Evolutionary conservation across 2,797 vertebrate genomes (phyloP).

Genomic region (Sebastes vulpes): DNA sequence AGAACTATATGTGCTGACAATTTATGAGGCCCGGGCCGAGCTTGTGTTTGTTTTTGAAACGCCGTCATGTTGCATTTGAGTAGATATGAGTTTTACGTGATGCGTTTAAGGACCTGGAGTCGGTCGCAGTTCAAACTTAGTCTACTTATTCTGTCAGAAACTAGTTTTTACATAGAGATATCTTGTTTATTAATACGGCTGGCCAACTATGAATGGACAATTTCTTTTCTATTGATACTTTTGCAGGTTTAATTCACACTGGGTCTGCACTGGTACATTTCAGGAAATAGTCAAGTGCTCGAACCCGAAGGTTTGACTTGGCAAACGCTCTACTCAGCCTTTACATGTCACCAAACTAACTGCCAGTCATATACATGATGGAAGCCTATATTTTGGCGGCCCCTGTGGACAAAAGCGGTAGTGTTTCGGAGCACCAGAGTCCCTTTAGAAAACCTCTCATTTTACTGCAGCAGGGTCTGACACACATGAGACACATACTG

Average conservation of each 20-base stretch:
- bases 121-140: neutral
- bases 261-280: no score
- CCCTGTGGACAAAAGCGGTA: no score
- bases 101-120: constrained; percentile 29
- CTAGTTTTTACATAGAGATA: no score
- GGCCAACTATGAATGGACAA: no score
- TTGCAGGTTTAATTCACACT: neutral
- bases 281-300: neutral
- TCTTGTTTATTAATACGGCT: no score
- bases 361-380: neutral
- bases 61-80: constrained; percentile 19
- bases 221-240: no score
- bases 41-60: constrained; percentile 33
- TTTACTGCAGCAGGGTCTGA: neutral
- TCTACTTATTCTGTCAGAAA: neutral
- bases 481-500: no score
- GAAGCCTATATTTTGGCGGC: neutral
- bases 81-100: constrained; percentile 4
- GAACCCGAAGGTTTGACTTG: neutral
- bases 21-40: constrained; percentile 35
- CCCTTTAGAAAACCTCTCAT: neutral
- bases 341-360: neutral
- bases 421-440: neutral
- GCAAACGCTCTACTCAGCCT: neutral
- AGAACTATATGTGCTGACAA: constrained; percentile 9